These are phyloP conservation scores for Mesoligia furuncula DNA, from an alignment of 2,888 invertebrate species.

Conservation along the genomic window DNA sequence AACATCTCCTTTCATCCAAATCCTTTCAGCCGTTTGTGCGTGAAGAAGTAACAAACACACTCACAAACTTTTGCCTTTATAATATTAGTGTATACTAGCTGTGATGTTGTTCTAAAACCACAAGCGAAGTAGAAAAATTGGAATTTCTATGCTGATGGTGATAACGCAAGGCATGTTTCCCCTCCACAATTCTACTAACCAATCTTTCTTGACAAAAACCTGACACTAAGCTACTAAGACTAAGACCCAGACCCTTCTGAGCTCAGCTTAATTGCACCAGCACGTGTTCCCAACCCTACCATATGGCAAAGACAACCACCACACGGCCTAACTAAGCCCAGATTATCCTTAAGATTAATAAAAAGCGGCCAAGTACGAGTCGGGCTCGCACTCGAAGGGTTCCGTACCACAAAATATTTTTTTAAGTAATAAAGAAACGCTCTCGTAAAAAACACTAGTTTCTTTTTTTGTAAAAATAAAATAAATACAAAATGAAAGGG, in stretches of 20 bases:
- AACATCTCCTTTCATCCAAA: no score
- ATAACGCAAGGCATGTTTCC: neutral
- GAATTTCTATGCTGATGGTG: neutral
- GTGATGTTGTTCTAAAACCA: neutral
- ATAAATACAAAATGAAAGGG: no score
- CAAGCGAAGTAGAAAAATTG: neutral
- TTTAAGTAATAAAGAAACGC: neutral
- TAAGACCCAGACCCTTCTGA: constrained; percentile 23
- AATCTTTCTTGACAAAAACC: constrained; percentile 34
- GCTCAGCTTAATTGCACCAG: constrained; percentile 48
- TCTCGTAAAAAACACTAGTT: no score
- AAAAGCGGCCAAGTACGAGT: neutral
- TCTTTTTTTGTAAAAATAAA: no score
- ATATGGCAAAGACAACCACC: constrained; percentile 53
- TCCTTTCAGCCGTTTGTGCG: no score
- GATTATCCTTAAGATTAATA: constrained; percentile 17
- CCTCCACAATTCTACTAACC: neutral
- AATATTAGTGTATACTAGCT: no score
- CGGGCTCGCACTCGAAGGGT: neutral
- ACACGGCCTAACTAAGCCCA: constrained; percentile 29
- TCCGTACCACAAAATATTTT: neutral
- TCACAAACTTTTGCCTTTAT: no score
- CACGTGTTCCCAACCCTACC: constrained; percentile 50
- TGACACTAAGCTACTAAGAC: constrained; percentile 23
- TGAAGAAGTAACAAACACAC: no score